Base-by-base conservation (phyloP, 2,113 vertebrate genomes). In the Eulemur rufifrons region DNA sequence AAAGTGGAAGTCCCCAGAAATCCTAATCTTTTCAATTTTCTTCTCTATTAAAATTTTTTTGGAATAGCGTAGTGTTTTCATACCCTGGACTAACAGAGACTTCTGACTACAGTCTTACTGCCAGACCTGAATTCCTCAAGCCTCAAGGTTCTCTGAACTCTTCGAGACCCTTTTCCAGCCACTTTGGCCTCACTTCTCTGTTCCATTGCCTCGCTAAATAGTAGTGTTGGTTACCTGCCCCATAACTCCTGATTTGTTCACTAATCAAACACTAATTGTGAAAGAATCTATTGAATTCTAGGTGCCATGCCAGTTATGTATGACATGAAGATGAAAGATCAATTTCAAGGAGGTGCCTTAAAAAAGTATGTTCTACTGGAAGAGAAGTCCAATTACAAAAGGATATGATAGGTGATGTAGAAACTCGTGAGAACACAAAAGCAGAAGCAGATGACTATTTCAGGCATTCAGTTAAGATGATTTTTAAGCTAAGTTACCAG, bases 1-100 rank as follows among this genome's bases (percentile, higher is more conserved):
- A 95, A 93, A 71, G 37, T 88, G 80, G 82, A 93, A 88, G 37
- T 95, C 27, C 50, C 61, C 34, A 71, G 56, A 86, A 89, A 95
- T 86, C 37, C 34, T 83, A 64, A 69, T 74, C 32, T 88, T 83
- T 91, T 89, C 63, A 95, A 47, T 2, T 29, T 74, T 23, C 23
- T 95, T 86, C 27, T 88, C 45, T 83, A 83, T 66, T 83, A 50
- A 86, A 81, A 86, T 80, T 34, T 86, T 94, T 21, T 34, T 96
- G 86, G 37, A 91, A 86, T 14, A 94, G 34, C 6, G 9, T 32
- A 85, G 18, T 47, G 37, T 82, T 88, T 68, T 91, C 52, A 85
- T 86, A 14, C 14, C 9, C 8, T 6, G 11, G 29, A 29, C 20
- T 84, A 8, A 91, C 47, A 3, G 25, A 29, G 54, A 73, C 64